Conservation (phyloP, 2,797 vertebrate species). For the Cossypha heuglini region DNA sequence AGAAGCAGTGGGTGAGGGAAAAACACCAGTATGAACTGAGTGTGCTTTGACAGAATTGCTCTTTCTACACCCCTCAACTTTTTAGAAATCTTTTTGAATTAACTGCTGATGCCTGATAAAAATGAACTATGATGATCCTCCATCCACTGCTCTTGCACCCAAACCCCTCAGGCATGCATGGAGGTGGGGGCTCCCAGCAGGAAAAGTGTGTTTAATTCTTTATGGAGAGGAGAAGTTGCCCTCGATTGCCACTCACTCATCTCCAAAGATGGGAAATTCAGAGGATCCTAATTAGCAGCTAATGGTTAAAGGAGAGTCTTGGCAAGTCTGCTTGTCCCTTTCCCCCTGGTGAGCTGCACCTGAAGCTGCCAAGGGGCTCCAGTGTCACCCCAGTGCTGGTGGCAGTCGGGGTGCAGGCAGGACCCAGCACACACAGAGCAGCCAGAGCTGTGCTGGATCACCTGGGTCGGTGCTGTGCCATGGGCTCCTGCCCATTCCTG, state of each 20-base stretch:
- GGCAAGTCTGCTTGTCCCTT: neutral
- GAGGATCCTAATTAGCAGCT: neutral
- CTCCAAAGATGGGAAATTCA: neutral
- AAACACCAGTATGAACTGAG: neutral
- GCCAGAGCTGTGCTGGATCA: neutral
- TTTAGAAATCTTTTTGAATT: neutral
- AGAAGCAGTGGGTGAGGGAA: neutral
- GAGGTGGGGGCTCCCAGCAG: neutral
- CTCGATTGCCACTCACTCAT: neutral
- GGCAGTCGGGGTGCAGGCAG: accelerated
- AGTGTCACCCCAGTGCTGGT: accelerated
- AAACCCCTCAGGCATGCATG: accelerated
- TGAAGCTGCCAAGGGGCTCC: accelerated
- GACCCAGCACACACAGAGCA: accelerated
- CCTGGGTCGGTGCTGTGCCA: neutral
- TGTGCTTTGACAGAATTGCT: neutral
- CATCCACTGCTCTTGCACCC: neutral
- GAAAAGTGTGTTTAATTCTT: neutral
- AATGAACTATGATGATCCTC: neutral
- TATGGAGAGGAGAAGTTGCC: neutral
- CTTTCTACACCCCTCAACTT: neutral
- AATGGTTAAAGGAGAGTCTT: neutral
- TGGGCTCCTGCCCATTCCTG: neutral
- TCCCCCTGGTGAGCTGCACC: neutral
- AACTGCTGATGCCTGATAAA: neutral